These are phyloP conservation scores for Ormyrus thymus DNA, from an alignment of 2,888 invertebrate genomes.

Conservation along the genomic window DNA sequence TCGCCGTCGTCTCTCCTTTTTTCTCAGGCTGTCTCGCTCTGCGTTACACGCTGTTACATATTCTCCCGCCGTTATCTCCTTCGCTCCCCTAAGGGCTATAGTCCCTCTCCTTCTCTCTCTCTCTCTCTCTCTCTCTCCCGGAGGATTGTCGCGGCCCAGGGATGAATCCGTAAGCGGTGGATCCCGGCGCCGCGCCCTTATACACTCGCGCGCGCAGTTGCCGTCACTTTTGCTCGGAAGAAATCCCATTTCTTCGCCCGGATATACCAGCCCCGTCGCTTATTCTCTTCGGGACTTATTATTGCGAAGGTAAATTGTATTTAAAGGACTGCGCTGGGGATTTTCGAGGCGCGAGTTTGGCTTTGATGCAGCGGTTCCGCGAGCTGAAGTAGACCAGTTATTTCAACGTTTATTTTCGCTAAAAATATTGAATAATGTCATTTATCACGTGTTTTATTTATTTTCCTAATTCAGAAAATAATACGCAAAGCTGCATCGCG, in stretches of 20 bases:
- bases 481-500: no score
- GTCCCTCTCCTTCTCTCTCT: neutral
- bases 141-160: conserved; percentile 20
- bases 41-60: conserved; percentile 34
- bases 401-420: no score
- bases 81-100: no score
- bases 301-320: no score
- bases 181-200: conserved; percentile 15
- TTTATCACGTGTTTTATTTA: no score
- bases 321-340: no score
- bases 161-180: conserved; percentile 46
- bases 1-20: neutral
- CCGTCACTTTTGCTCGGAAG: conserved; percentile 25
- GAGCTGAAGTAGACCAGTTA: no score
- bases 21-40: neutral
- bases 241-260: conserved; percentile 30
- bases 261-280: neutral
- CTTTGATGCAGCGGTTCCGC: no score
- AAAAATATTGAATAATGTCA: no score
- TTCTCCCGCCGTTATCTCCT: neutral
- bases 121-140: conserved; percentile 8
- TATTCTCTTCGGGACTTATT: conserved; percentile 1
- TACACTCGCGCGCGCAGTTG: neutral
- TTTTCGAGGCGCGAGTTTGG: no score
- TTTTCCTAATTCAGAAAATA: no score